phyloP scores from a whole-genome alignment of 2,797 vertebrate genomes.

The Cuculus canorus region DNA sequence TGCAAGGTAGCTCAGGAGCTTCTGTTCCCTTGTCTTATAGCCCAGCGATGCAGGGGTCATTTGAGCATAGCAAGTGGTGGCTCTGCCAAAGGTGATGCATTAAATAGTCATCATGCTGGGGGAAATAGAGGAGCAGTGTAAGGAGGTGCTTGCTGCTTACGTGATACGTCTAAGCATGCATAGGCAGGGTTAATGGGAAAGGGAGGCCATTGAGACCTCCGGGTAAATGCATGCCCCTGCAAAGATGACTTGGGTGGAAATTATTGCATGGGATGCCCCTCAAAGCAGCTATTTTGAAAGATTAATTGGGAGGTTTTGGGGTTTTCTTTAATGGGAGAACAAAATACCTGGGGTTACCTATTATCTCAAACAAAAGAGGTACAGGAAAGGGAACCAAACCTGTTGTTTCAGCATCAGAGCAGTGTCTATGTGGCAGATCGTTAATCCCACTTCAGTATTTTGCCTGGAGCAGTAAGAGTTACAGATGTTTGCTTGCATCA shows the following conservation, averaged over 20 bases:
- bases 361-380: neutral
- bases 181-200: neutral
- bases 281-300: neutral
- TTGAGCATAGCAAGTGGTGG: neutral
- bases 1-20: neutral
- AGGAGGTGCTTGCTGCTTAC: neutral
- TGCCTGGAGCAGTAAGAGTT: constrained; percentile 43
- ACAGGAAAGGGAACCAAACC: neutral
- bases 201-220: neutral
- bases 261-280: neutral
- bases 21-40: neutral
- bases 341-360: neutral
- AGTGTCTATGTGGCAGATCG: neutral
- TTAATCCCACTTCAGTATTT: constrained; percentile 5
- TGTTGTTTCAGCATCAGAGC: neutral
- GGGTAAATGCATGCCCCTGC: neutral
- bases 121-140: neutral
- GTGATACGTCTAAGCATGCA: neutral
- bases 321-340: neutral
- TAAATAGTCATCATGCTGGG: neutral
- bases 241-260: neutral
- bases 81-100: neutral
- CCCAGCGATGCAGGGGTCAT: neutral
- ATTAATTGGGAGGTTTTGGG: neutral
- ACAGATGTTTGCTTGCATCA: constrained; percentile 56